Percentiles rank a stretch among this genome's conserved stretches.
Evolutionary conservation across 2,797 vertebrate genomes (phyloP).

Genomic region (Pangasius djambal): DNA sequence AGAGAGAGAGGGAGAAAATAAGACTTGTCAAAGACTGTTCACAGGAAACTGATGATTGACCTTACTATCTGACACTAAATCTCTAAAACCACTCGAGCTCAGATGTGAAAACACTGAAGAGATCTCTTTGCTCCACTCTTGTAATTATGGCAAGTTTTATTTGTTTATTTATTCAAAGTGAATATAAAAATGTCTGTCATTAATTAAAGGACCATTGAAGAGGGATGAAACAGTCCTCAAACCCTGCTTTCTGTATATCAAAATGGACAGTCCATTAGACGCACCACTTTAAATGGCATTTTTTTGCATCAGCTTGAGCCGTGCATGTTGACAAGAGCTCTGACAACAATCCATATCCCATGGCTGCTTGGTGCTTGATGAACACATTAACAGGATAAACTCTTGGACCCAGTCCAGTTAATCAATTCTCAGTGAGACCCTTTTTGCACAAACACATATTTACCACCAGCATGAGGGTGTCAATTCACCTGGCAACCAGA

Average conservation of each 20-base stretch:
- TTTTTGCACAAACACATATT: slow-evolving; percentile 61
- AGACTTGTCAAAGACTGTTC: slow-evolving; percentile 17
- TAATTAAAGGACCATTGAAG: slow-evolving; percentile 55
- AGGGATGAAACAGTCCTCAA: slow-evolving; percentile 45
- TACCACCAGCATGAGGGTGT: slow-evolving; percentile 37
- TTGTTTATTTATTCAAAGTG: slow-evolving; percentile 51
- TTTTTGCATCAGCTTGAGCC: slow-evolving; percentile 28
- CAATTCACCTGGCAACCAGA: slow-evolving; percentile 31
- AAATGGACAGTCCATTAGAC: slow-evolving; percentile 55
- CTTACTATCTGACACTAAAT: slow-evolving; percentile 31
- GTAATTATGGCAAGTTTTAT: slow-evolving; percentile 18
- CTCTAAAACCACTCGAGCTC: slow-evolving; percentile 37
- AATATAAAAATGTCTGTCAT: slow-evolving; percentile 40
- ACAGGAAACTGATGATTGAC: slow-evolving; percentile 39
- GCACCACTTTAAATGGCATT: slow-evolving; percentile 36
- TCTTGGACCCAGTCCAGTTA: slow-evolving; percentile 72
- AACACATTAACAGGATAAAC: slow-evolving; percentile 63
- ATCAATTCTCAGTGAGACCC: slow-evolving; percentile 61
- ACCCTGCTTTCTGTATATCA: slow-evolving; percentile 40
- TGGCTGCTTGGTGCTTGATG: slow-evolving; percentile 50
- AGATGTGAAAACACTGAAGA: slow-evolving; percentile 27
- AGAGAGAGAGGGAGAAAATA: not conserved
- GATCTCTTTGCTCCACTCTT: not conserved
- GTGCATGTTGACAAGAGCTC: slow-evolving; percentile 39
- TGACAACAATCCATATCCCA: slow-evolving; percentile 32